phyloP scores from a whole-genome alignment of 2,797 vertebrate species.

The Pipistrellus kuhlii region DNA sequence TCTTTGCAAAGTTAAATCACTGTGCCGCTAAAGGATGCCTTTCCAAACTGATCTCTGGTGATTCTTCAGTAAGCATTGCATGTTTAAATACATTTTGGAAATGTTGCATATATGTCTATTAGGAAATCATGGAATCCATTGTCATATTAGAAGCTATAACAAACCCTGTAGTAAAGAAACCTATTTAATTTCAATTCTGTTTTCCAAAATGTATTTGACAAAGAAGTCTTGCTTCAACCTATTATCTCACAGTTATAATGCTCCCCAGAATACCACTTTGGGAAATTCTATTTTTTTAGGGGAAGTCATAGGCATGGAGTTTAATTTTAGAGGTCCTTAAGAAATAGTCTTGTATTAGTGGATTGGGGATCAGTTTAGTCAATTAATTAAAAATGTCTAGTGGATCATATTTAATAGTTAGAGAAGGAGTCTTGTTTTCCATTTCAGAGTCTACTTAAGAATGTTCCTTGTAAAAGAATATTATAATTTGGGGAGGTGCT shows the following conservation, averaged over 20 bases:
- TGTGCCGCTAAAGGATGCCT: background rate
- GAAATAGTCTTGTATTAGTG: background rate
- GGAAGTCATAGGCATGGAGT: background rate
- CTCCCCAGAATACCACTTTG: background rate
- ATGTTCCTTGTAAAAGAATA: background rate
- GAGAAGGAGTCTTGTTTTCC: background rate
- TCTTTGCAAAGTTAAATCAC: background rate
- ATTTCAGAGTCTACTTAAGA: background rate
- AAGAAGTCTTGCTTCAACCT: background rate
- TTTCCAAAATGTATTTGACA: background rate
- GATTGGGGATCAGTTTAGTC: background rate
- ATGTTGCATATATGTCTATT: background rate
- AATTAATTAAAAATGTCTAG: background rate
- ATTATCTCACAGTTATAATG: background rate
- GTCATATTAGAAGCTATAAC: background rate
- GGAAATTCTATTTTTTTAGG: background rate
- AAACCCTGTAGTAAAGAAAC: background rate
- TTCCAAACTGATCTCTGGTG: background rate
- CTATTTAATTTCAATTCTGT: background rate
- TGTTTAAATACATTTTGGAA: background rate
- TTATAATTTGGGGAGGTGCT: background rate
- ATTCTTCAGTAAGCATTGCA: background rate
- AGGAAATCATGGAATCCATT: background rate
- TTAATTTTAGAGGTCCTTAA: background rate
- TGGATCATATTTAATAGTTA: background rate